Evolutionary conservation across 1,140 invertebrate genomes (phyloP), one percentile per base, ranked within the genome.

Genomic region (Conus betulinus): DNA sequence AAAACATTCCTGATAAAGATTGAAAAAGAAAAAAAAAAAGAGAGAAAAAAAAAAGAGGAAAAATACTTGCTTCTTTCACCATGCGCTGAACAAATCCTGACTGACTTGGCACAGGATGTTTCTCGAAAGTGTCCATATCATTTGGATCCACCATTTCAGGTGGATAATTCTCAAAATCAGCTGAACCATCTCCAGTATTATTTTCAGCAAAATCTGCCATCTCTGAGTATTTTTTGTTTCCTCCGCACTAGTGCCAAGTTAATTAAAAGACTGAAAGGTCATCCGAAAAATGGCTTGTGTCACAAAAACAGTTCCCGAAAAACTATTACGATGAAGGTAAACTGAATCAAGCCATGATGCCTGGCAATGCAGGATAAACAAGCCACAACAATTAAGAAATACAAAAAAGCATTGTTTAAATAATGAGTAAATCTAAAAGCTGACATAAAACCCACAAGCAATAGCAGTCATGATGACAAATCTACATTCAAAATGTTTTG

Each of bases 11-110:
- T 60, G 57, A 60, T 60, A 15, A 8, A 2, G 57, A 60, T 8
- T 15, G 8, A 60, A 60, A 8, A 60, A 60, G 4, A 15, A 11
- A 11, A 60, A 60, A 60, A 60, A 60, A 60, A 4, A 60, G 8
- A 60, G 4, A 11, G 0, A 60, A 11, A 60, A 60, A 11, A 60
- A 60, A 60, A 60, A 60, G 4, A 60, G 57, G 15, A n/a, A 81
- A 90, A 74, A 89, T 84, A 84, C 82, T 84, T 84, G 82, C 82
- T 84, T 63, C 82, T 84, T 84, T 60, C 7, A 84, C 82, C n/a
- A 84, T 63, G n/a, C 55, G 82, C 0, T 23, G 6, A 60, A 84
- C 82, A 63, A 63, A 84, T 84, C 82, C 82, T 23, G 53, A 15
- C 25, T 84, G 53, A 13, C 53, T 84, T 27, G 82, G 82, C 11